These are phyloP conservation scores for Megathymus violae DNA, from an alignment of 1,140 invertebrate genomes.

Conservation along the genomic window DNA sequence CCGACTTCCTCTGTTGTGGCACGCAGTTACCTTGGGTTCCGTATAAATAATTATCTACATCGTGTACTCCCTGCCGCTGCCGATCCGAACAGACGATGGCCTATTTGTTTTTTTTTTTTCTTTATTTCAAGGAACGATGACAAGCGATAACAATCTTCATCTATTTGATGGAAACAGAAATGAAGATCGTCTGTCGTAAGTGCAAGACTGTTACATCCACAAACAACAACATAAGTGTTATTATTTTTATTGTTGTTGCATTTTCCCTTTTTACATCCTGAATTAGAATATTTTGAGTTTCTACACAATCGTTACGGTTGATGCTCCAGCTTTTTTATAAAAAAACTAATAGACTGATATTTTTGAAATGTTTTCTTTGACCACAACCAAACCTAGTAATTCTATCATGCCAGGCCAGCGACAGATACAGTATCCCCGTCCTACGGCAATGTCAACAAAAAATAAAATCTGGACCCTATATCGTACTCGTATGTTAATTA, in stretches of 20 bases:
- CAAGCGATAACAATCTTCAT: constrained; percentile 2
- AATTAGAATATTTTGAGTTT: not conserved
- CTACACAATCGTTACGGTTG: too few relatives aligned
- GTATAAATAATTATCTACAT: constrained; percentile 4
- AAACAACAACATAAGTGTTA: not conserved
- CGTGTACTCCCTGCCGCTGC: too few relatives aligned
- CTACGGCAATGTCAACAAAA: not conserved
- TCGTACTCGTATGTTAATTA: not conserved
- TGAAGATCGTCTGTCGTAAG: not conserved
- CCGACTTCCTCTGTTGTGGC: constrained; percentile 6
- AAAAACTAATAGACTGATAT: too few relatives aligned
- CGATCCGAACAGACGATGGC: not conserved
- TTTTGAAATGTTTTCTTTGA: not conserved
- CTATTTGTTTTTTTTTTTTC: not conserved
- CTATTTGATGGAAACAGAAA: not conserved
- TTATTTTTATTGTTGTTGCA: not conserved
- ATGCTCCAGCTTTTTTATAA: too few relatives aligned
- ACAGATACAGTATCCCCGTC: too few relatives aligned
- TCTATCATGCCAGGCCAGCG: too few relatives aligned
- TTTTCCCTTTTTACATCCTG: not conserved
- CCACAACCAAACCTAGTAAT: not conserved
- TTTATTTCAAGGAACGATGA: constrained; percentile 6
- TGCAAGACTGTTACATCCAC: not conserved
- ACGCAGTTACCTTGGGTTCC: constrained; percentile 4
- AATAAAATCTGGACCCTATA: not conserved